These are phyloP conservation scores for Echeneis naucrates DNA, from an alignment of 2,797 vertebrate species.

Conservation along the genomic window DNA sequence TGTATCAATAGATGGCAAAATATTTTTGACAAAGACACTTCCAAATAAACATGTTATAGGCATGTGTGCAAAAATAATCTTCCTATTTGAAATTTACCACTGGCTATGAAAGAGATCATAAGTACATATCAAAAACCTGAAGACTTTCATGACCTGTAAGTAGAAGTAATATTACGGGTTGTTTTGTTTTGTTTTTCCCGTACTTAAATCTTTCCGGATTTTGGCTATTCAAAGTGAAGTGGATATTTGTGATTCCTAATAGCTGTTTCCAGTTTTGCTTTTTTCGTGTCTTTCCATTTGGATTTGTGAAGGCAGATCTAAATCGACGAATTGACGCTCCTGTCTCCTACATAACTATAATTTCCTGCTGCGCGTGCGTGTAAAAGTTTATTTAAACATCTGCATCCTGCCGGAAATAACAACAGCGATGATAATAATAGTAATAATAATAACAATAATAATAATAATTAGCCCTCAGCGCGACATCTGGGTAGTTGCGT, in stretches of 20 bases:
- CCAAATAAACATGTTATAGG: not conserved
- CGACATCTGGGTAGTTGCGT: slow-evolving; percentile 70
- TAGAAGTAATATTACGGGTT: not conserved
- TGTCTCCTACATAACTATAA: too few species aligned
- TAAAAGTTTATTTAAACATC: accelerated
- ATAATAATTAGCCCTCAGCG: slow-evolving; percentile 15
- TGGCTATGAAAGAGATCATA: not conserved
- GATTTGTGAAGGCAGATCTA: not conserved
- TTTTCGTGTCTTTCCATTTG: not conserved
- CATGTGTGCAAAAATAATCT: too few species aligned
- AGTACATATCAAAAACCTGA: not conserved
- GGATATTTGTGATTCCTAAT: not conserved
- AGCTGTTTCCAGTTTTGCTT: not conserved
- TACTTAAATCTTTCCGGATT: not conserved
- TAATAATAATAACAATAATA: too few species aligned
- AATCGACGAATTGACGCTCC: not conserved
- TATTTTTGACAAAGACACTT: not conserved
- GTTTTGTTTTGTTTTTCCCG: too few species aligned
- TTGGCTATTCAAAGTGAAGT: not conserved
- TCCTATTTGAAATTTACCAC: not conserved
- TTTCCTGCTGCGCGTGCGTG: not conserved
- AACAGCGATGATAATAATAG: too few species aligned
- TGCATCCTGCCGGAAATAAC: too few species aligned
- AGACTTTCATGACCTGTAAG: not conserved
- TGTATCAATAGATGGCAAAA: not conserved